Evolutionary conservation across 2,888 invertebrate species (phyloP), one percentile per base, ranked within the genome.

Genomic region (Tachina lurida): DNA sequence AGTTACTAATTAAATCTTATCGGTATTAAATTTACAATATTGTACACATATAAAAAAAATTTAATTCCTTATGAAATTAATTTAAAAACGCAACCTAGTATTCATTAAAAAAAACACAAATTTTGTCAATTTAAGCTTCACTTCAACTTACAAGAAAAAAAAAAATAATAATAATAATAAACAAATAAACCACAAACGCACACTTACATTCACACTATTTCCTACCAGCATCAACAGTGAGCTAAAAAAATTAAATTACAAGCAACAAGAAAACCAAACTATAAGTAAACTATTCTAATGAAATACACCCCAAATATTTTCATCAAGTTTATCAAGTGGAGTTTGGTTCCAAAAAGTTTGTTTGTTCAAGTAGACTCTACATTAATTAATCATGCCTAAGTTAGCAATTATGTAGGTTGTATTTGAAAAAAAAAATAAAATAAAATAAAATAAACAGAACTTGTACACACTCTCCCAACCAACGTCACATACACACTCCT

Each of bases 341-440:
- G 84, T 86, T 86, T 83, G 79, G 83, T 68, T 68, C 83, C 86
- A 86, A 86, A 86, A 86, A 86, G 65, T 86, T 83, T 83, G 76
- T 83, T 75, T 79, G 79, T 52, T 86, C 47, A 86, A 83, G 86
- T 73, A 86, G 86, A 83, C 83, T 81, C 80, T 86, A 86, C 83
- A 86, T 83, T 86, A 86, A 86, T 86, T 86, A 86, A 86, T 86
- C 86, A 86, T 86, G 86, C 86, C 76, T 83, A 86, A 86, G 83
- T 86, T 86, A 83, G 79, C 82, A 85, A 85, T 85, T 85, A 85
- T 85, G 82, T 81, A 85, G 84, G 84, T 81, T 80, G 84, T 47
- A 84, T 77, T 84, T 60, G 52, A 67, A 76, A 65, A 54, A 70
- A 54, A 81, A 54, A 49, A n/a, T n/a, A 65, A 60, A 67, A 15